Base-by-base conservation (phyloP, 2,113 vertebrate genomes). In the Oncorhynchus kisutch region DNA sequence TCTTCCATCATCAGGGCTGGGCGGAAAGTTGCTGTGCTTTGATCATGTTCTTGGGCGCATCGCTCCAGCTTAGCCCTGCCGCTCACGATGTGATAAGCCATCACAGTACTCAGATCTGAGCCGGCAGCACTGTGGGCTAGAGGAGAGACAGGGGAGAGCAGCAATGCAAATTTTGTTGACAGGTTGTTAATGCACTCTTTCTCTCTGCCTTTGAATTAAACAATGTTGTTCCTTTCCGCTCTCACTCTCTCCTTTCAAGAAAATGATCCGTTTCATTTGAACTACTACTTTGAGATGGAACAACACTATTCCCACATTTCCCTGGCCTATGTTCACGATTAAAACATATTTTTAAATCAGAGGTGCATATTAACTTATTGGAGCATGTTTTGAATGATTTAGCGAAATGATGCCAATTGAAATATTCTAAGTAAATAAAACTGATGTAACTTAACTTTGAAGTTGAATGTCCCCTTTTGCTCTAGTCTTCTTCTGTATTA, bases 161-260 rank as follows among this genome's bases (percentile, higher is more conserved):
- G 79, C 88, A 77, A 91, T 88, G 90, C 88, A 88, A 87, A 91
- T 92, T 88, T 88, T 92, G 89, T 91, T 91, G 92, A 91, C 90
- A 88, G 85, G 82, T 86, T 89, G 82, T 88, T 88, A 82, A 89
- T 80, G 87, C 82, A 79, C 76, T 79, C 83, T 80, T 85, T 87
- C 75, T 74, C 68, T 75, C 77, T 80, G 77, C 80, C 81, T 88
- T 89, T 88, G 81, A 92, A 85, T 86, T 73, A 79, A 74, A 82
- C 87, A 81, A 80, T 82, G 84, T 82, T 84, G 82, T 86, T 77
- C 84, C 34, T 34, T 34, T 34, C 6, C 75, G 22, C 74, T 69
- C 69, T 76, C 67, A 81, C 72, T 27, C 80, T 34, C 34, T 34
- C 31, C 31, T 34, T 34, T 20, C 69, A 75, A 78, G 78, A 72